These are phyloP conservation scores for Erebia ligea DNA, from an alignment of 2,888 invertebrate species.

Conservation along the genomic window DNA sequence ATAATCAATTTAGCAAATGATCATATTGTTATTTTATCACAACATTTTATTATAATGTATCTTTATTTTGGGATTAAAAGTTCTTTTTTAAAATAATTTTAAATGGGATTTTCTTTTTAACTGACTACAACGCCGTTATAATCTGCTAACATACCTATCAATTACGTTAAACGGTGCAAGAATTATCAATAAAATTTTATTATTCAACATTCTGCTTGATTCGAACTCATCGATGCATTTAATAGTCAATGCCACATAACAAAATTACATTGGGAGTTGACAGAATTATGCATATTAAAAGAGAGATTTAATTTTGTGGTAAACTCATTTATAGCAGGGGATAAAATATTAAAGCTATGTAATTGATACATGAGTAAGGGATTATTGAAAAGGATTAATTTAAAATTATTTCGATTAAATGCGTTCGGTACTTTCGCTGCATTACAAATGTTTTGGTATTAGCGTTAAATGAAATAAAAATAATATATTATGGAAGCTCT, in stretches of 20 bases:
- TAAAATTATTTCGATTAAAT: slow-evolving; percentile 33
- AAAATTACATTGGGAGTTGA: slow-evolving; percentile 38
- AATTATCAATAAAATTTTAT: slow-evolving; percentile 36
- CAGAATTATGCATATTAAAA: slow-evolving; percentile 41
- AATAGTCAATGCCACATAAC: slow-evolving; percentile 35
- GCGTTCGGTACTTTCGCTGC: not conserved
- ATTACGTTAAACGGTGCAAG: slow-evolving; percentile 25
- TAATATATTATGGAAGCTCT: not conserved
- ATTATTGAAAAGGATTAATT: slow-evolving; percentile 37
- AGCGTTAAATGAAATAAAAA: not conserved
- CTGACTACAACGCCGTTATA: not conserved
- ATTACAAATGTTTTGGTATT: slow-evolving; percentile 9
- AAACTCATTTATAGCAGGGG: slow-evolving; percentile 31
- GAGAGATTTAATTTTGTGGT: slow-evolving; percentile 40
- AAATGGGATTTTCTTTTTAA: too few relatives aligned
- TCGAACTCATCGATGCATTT: slow-evolving; percentile 30
- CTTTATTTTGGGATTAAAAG: too few relatives aligned
- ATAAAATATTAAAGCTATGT: slow-evolving; percentile 40
- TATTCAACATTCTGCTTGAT: slow-evolving; percentile 37
- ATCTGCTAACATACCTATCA: slow-evolving; percentile 14
- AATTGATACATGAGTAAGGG: slow-evolving; percentile 38
- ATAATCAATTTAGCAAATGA: too few relatives aligned
- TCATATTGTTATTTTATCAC: not conserved
- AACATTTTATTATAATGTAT: too few relatives aligned
- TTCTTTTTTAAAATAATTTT: too few relatives aligned